Evolutionary conservation across 2,113 vertebrate species (phyloP), one percentile per base, ranked within the genome.

Genomic region (Xenopus laevis): DNA sequence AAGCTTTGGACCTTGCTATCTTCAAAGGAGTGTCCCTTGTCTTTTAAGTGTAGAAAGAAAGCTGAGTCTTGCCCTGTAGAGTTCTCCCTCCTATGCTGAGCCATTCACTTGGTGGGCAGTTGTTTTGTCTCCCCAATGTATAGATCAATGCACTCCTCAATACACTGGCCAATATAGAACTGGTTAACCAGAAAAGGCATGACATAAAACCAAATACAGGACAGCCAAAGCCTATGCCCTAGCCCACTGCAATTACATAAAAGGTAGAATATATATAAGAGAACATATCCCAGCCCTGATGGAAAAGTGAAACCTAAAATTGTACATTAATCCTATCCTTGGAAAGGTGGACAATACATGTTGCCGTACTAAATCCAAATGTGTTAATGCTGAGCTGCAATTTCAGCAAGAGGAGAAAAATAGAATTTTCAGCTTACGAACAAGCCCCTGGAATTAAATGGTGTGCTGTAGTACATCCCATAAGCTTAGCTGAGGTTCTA

Each of bases 401-500:
- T 62, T 52, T 75, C 58, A 21, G 46, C 68, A 61, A 20, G 15
- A 40, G 44, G 50, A 30, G 13, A 12, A 21, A 5, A 71, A 61
- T 61, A 47, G 21, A 20, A 61, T 45, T 18, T 44, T 21, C 8
- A 3, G 58, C 58, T 60, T 23, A 21, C 58, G 27, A 18, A 27
- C 20, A 15, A 63, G 58, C 45, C 46, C 44, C 45, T 27, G 40
- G 15, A 17, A 44, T 53, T 52, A 68, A 53, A 59, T 44, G 40
- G 44, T 61, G 30, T 46, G 18, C 55, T 16, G 10, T 15, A 18
- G 18, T 7, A 18, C 58, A 73, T 65, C 71, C 63, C 71, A 65
- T 65, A 67, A 74, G 72, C 40, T 33, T 1, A n/a, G 55, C 53
- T 17, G 20, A 16, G 72, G 16, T 53, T 75, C 72, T 68, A 61